Conservation (phyloP, 2,113 vertebrate species). For the Picathartes gymnocephalus region DNA sequence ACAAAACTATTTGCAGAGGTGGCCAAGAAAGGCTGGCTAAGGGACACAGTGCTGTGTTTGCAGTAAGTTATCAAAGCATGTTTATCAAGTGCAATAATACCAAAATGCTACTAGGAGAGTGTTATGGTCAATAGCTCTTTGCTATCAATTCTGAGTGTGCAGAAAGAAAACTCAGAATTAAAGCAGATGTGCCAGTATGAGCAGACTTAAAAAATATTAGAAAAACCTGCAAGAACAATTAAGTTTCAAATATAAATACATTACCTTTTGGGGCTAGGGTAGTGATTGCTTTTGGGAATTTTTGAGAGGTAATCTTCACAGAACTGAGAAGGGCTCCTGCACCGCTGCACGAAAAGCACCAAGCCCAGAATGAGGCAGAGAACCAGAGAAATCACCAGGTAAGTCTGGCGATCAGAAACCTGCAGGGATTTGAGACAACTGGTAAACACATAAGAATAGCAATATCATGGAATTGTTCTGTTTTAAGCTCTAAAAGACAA, state of each 20-base stretch:
- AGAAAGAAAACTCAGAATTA: background rate
- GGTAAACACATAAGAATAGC: background rate
- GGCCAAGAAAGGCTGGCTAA: background rate
- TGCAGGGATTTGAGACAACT: conserved; percentile 3
- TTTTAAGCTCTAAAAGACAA: background rate
- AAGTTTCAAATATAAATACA: background rate
- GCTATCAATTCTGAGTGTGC: background rate
- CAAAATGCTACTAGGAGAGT: background rate
- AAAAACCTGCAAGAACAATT: background rate
- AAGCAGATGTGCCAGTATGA: background rate
- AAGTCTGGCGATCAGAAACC: conserved; percentile 92
- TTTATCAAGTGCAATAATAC: background rate
- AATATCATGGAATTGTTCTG: rapidly evolving
- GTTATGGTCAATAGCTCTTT: rapidly evolving
- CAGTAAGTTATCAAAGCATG: background rate
- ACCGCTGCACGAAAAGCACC: conserved; percentile 89
- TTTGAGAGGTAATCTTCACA: conserved; percentile 68
- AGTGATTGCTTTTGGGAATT: conserved; percentile 90
- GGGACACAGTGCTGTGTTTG: background rate
- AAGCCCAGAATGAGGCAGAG: conserved; percentile 86
- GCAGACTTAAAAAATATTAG: background rate
- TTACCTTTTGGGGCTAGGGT: conserved; percentile 95
- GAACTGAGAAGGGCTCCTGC: conserved; percentile 73
- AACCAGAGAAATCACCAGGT: conserved; percentile 87
- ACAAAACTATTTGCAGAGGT: background rate